A percentile compares a stretch with the other conserved stretches of the same genome.
Evolutionary conservation across 1,140 invertebrate genomes (phyloP).

Genomic region (Scylla paramamosain): DNA sequence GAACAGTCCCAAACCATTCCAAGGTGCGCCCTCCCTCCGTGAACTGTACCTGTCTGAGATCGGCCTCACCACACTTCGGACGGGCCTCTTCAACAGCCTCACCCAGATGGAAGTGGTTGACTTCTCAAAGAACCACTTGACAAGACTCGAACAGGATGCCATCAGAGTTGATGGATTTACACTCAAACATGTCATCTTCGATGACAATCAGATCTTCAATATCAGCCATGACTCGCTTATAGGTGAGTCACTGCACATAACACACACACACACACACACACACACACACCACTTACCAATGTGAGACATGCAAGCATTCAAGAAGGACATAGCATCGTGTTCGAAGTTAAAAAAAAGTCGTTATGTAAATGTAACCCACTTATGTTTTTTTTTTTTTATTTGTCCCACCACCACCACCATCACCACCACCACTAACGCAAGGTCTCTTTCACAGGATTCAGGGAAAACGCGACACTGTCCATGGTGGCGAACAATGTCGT

Average conservation of each 20-base stretch:
- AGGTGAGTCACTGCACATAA: neutral
- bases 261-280: constrained; percentile 25
- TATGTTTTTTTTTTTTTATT: no score
- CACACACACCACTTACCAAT: neutral
- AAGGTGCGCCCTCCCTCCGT: neutral
- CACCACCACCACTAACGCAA: neutral
- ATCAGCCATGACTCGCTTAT: neutral
- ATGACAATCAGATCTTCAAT: neutral
- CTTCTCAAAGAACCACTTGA: neutral
- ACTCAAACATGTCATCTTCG: neutral
- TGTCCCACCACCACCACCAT: no score
- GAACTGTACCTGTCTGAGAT: neutral
- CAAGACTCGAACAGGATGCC: neutral
- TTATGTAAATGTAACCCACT: no score
- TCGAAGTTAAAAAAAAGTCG: no score
- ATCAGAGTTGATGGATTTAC: neutral
- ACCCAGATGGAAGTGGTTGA: neutral
- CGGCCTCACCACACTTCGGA: neutral
- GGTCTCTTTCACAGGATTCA: neutral
- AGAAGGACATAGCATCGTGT: no score
- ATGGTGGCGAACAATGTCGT: neutral
- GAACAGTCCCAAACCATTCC: neutral
- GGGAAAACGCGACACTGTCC: neutral
- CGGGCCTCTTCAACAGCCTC: neutral
- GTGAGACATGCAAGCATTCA: no score